Evolutionary conservation across 1,140 invertebrate genomes (phyloP).

Genomic region (Diorhabda sublineata): DNA sequence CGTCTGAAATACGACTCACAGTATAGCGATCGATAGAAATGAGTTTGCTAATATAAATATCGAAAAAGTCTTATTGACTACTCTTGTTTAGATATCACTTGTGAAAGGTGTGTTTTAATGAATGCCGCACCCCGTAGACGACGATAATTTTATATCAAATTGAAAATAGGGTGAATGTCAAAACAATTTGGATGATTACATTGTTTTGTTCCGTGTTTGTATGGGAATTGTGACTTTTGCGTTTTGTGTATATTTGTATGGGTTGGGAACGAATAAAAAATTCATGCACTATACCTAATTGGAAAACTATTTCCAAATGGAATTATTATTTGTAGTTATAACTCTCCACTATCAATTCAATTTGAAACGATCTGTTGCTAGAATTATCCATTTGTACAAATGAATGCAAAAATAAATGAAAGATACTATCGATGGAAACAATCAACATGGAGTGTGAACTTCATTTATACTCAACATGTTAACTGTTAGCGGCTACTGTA

Average conservation of each 20-base stretch:
- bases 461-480: too few relatives aligned
- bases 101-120: not conserved
- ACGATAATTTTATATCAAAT: not conserved
- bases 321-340: not conserved
- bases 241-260: not conserved
- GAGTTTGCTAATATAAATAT: not conserved
- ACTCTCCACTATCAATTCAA: too few relatives aligned
- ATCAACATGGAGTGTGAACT: too few relatives aligned
- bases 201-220: conserved; percentile 1
- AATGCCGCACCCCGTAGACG: not conserved
- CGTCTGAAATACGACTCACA: not conserved
- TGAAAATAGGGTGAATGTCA: not conserved
- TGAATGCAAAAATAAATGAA: too few relatives aligned
- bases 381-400: too few relatives aligned
- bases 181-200: conserved; percentile 2
- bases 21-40: not conserved
- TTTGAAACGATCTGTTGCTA: too few relatives aligned
- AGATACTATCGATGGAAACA: too few relatives aligned
- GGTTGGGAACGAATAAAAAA: not conserved
- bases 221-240: not conserved
- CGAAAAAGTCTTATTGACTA: not conserved
- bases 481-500: too few relatives aligned
- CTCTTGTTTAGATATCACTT: not conserved
- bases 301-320: not conserved
- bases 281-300: not conserved